A percentile compares a stretch with the other conserved stretches of the same genome.
Conservation (phyloP, 2,113 vertebrate genomes). For the Nesogale talazaci region DNA sequence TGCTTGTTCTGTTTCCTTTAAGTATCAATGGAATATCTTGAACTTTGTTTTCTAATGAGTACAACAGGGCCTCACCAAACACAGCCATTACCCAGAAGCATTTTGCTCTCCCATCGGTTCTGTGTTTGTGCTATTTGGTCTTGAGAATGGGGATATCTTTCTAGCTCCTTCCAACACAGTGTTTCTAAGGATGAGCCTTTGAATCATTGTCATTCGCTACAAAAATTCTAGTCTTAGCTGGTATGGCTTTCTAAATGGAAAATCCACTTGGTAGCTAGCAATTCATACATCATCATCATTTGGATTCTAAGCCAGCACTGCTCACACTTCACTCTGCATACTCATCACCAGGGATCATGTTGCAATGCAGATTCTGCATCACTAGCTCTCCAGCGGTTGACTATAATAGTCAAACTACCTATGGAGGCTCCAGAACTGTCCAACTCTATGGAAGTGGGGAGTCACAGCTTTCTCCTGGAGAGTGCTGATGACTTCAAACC, state of each 20-base stretch:
- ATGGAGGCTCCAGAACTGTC: neutral
- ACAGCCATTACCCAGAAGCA: fast-evolving
- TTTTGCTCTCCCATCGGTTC: neutral
- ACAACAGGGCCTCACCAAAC: fast-evolving
- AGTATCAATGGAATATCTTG: neutral
- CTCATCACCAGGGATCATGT: too few relatives aligned
- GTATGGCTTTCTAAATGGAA: neutral
- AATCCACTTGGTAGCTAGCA: neutral
- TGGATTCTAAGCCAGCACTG: fast-evolving
- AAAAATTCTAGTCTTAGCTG: neutral
- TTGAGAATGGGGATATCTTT: neutral
- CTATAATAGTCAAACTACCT: neutral
- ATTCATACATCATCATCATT: too few relatives aligned
- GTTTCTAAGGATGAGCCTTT: too few relatives aligned
- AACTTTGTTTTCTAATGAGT: fast-evolving
- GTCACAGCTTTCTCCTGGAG: too few relatives aligned
- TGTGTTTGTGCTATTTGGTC: fast-evolving
- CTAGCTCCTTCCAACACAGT: fast-evolving
- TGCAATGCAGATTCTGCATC: neutral
- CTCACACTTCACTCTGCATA: neutral
- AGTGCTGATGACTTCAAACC: neutral
- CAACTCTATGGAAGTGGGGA: too few relatives aligned
- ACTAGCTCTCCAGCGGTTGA: neutral
- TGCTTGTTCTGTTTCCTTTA: neutral
- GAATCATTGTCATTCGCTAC: neutral